phyloP scores from a whole-genome alignment of 2,797 vertebrate genomes.

The Lates japonicus region DNA sequence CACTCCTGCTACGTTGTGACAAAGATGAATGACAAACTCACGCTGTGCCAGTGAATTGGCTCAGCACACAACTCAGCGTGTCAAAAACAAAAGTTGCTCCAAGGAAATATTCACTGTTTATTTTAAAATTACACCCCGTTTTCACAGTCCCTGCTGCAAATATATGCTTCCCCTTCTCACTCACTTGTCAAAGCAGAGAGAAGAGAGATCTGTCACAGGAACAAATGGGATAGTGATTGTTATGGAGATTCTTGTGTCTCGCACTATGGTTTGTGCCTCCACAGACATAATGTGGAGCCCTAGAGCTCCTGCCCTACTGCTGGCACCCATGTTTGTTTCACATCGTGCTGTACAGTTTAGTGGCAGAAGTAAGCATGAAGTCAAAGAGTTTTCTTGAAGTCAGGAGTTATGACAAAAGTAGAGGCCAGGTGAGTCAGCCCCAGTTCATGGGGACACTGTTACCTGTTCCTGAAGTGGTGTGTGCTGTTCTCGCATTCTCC shows the following conservation, averaged over 20 bases:
- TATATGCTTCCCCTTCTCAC: background rate
- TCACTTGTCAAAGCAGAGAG: constrained; percentile 30
- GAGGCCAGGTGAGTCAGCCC: constrained; percentile 40
- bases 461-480: constrained; percentile 4
- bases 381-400: constrained; percentile 5
- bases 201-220: constrained; percentile 5
- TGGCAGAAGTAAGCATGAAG: constrained; percentile 1
- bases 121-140: constrained; percentile 72
- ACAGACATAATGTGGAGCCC: background rate
- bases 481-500: constrained; percentile 7
- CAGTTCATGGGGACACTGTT: constrained; percentile 40
- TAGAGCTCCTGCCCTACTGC: background rate
- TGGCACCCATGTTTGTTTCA: background rate
- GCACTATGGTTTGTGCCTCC: background rate
- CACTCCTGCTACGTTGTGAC: constrained; percentile 68
- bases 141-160: constrained; percentile 38
- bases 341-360: background rate
- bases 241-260: constrained; percentile 15
- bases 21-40: constrained; percentile 79
- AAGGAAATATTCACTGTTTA: constrained; percentile 80
- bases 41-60: constrained; percentile 78
- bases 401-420: constrained; percentile 12
- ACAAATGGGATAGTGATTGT: constrained; percentile 1
- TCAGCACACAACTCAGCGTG: constrained; percentile 76
- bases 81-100: constrained; percentile 71